Base-by-base conservation (phyloP, 2,797 vertebrate genomes). In the Dryobates pubescens region DNA sequence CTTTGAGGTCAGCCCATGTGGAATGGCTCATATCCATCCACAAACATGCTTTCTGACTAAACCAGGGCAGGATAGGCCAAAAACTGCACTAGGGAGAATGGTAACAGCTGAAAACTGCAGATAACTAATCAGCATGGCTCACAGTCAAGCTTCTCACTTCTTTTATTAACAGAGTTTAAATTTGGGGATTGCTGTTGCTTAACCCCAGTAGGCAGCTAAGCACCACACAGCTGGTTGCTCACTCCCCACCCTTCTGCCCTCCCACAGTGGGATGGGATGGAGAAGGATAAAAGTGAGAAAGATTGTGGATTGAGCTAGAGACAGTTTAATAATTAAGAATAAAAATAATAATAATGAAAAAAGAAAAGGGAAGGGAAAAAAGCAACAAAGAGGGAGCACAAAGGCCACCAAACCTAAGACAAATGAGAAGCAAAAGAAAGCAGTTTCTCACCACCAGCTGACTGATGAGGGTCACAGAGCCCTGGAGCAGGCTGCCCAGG, bases 321-420 rank as follows among this genome's bases (percentile, higher is more conserved):
- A 27, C 3, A 53, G 16, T 14, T 81, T 77, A 74, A 62, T 41
- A 76, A 64, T 23, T 20, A 47, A 47, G 9, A 38, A 47, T 45
- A 47, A 20, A 19, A 38, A 47, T 45, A 47, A 20, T 47, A 47
- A 47, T 9, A 47, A 19, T 20, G 36, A 36, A 45, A 45, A 1
- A n/a, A n/a, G 41, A 34, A 54, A 32, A 19, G 23, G 4, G 0
- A 6, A n/a, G 3, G 5, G 9, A 41, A 41, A 79, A 86, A 57
- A 22, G 45, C 18, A 22, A 5, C 9, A 36, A 34, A 49, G 32
- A 32, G 22, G 51, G 12, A 27, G 6, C 16, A 61, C 61, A 56
- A 22, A 0, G 6, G 22, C 38, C 4, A 29, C 15, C 6, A 71
- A 89, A 45, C 0, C 3, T 2, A 3, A 23, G 41, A 41, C 67